Base-by-base conservation (phyloP, 2,888 invertebrate species). In the Papilio elwesi region DNA sequence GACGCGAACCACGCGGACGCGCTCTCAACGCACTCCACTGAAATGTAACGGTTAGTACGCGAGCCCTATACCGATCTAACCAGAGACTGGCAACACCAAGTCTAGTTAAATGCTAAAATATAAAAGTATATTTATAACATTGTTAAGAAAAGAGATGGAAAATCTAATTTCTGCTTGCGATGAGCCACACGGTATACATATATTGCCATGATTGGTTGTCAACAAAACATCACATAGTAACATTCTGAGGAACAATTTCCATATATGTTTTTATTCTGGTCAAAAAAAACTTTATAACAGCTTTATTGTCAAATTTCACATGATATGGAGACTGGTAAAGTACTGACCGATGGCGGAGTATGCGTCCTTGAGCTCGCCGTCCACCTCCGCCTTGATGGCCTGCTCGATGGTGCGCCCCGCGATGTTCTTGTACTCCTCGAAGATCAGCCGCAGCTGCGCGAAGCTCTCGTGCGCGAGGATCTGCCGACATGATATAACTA, bases 391-490 rank as follows among this genome's bases (percentile, higher is more conserved):
- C 83, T 95, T 95, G 84, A 97, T 94, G 68, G 96, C 96, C 82
- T 96, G 96, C 86, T 96, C 96, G 79, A 97, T 95, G 76, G 96
- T 96, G 83, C 95, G 95, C 0, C 97, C 97, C 1, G 96, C 94
- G 11, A 97, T 86, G 74, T 94, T 94, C 88, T 96, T 96, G 89
- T 97, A 97, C 84, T 96, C 96, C 79, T 96, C 96, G 86, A 96
- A 96, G 66, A 96, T 93, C 71, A 95, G 89, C 1, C 95, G 93
- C 78, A 97, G 90, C 85, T 97, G 97, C 0, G 94, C 94, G 84
- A 96, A 97, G 82, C 96, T 97, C 85, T 96, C 96, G 82, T 97
- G 96, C 0, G 96, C 96, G 84, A 97, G 90, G 78, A 97, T 95
- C 93, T 92, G 75, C 0, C 11, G 2, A 38, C 51, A 67, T 11